Percentiles rank a stretch among this genome's conserved stretches.
Evolutionary conservation across 2,797 vertebrate species (phyloP).

Genomic region (Rhynchonycteris naso): DNA sequence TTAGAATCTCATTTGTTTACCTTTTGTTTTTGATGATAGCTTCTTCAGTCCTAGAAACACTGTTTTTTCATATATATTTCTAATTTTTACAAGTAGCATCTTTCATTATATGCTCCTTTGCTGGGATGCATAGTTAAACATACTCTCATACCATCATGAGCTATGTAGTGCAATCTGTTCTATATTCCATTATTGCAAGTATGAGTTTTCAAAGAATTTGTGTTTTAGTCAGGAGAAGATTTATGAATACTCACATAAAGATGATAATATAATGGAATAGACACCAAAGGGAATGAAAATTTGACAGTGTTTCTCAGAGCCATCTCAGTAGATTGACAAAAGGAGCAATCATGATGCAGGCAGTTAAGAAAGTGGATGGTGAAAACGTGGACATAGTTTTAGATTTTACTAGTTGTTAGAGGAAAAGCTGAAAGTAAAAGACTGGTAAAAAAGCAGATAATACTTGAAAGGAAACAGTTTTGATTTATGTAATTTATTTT

Average conservation of each 20-base stretch:
- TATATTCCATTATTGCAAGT: background rate
- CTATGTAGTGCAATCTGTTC: background rate
- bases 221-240: background rate
- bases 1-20: background rate
- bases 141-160: background rate
- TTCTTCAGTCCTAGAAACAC: background rate
- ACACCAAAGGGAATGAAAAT: background rate
- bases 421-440: background rate
- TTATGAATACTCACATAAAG: background rate
- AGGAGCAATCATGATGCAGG: background rate
- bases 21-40: background rate
- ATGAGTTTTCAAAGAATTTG: slow-evolving; percentile 25
- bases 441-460: background rate
- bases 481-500: background rate
- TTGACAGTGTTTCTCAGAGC: background rate
- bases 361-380: background rate
- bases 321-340: background rate
- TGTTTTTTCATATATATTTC: background rate
- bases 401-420: background rate
- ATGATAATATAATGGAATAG: background rate
- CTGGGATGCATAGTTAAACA: background rate
- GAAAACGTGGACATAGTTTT: background rate
- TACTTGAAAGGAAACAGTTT: background rate
- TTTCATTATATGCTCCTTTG: background rate
- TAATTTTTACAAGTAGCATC: background rate